phyloP scores from a whole-genome alignment of 2,888 invertebrate genomes.

The Adelphocoris suturalis region DNA sequence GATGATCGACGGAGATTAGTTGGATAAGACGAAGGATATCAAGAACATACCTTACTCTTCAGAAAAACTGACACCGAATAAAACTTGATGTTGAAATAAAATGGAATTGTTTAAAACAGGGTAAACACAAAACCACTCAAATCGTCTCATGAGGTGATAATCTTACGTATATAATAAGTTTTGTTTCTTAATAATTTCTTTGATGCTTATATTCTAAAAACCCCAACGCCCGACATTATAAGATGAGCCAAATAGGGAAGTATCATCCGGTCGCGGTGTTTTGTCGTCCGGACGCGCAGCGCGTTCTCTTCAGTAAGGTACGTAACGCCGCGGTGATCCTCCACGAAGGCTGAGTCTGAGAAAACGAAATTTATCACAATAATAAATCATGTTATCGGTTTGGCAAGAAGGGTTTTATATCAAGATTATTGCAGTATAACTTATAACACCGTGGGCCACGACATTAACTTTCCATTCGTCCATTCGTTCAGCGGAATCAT shows the following conservation, averaged over 20 bases:
- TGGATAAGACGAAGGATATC: too few species aligned
- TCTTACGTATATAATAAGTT: neutral
- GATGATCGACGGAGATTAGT: neutral
- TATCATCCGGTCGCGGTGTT: slow-evolving; percentile 54
- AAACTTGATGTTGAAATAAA: neutral
- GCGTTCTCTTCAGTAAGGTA: slow-evolving; percentile 71
- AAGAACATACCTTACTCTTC: too few species aligned
- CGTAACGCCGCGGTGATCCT: slow-evolving; percentile 71
- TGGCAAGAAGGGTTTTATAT: neutral
- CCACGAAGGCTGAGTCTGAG: slow-evolving; percentile 71
- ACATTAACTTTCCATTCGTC: neutral
- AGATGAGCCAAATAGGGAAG: slow-evolving; percentile 13
- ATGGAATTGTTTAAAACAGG: neutral
- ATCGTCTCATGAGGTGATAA: neutral
- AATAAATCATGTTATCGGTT: slow-evolving; percentile 9
- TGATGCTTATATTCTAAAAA: slow-evolving; percentile 38
- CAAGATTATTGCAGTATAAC: too few species aligned
- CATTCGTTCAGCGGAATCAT: slow-evolving; percentile 23
- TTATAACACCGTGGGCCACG: neutral
- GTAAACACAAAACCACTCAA: too few species aligned
- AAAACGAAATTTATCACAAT: slow-evolving; percentile 44
- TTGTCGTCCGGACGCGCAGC: slow-evolving; percentile 59
- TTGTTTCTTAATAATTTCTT: neutral
- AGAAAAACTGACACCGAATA: neutral
- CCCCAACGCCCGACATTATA: slow-evolving; percentile 24